Conservation (phyloP, 1,140 invertebrate genomes). For the Drosophila setifemur region DNA sequence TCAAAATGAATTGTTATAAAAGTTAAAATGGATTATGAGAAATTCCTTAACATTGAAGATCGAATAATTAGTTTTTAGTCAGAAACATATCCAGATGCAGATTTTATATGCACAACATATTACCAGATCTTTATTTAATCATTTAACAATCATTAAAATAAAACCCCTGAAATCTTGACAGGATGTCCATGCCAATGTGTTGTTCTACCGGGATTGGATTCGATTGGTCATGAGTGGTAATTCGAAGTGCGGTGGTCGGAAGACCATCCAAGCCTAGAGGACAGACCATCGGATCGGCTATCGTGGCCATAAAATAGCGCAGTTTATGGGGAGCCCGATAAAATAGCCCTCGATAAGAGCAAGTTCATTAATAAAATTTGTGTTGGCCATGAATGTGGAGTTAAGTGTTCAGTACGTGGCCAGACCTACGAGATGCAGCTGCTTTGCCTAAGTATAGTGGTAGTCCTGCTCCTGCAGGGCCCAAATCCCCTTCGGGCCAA, state of each 20-base stretch:
- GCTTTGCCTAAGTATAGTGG: conserved; percentile 9
- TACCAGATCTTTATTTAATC: too few species aligned
- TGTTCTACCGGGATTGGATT: conserved; percentile 61
- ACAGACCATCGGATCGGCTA: too few species aligned
- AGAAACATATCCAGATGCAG: too few species aligned
- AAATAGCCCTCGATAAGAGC: conserved; percentile 23
- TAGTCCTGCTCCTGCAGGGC: conserved; percentile 22
- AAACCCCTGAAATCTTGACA: background rate
- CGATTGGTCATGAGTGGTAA: conserved; percentile 42
- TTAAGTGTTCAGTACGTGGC: conserved; percentile 30
- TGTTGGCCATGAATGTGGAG: background rate
- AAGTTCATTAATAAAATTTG: conserved; percentile 28
- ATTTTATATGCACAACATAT: too few species aligned
- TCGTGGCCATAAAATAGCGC: conserved; percentile 16
- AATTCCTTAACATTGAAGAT: background rate
- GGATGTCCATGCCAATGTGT: conserved; percentile 82
- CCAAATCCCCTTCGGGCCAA: conserved; percentile 9
- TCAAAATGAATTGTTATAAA: too few species aligned
- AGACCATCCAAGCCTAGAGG: conserved; percentile 1
- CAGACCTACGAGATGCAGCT: conserved; percentile 38
- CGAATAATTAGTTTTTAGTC: too few species aligned
- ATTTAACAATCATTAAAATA: too few species aligned
- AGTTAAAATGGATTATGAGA: too few species aligned
- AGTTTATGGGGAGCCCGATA: conserved; percentile 26
- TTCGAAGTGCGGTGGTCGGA: conserved; percentile 30